Evolutionary conservation across 2,113 vertebrate species (phyloP), one percentile per base, ranked within the genome.

Genomic region (Silurus glanis): DNA sequence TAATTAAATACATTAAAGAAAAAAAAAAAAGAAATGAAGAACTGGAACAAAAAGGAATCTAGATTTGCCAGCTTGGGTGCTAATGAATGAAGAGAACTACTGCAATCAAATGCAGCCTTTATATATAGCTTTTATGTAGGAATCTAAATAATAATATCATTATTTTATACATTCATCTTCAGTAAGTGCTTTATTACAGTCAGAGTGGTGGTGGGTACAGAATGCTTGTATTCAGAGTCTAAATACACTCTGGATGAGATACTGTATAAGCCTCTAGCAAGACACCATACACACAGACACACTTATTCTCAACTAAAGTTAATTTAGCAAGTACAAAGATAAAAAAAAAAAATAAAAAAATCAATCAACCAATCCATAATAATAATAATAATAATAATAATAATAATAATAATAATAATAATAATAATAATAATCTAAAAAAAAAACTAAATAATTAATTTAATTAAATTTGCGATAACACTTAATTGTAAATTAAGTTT

Each of bases 1-100:
- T 83, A 86, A 88, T 86, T 83, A 88, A 79, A 51, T 86, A 66
- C n/a, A 76, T 81, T 78, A 86, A 37, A 37, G 2, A 37, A 1
- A 37, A 37, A 37, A 37, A 37, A 37, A 37, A 37, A 37, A 37
- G 37, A 37, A 37, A 37, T 37, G 37, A 37, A 37, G 25, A 23
- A 71, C 61, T 25, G 49, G 25, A 69, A n/a, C 56, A 58, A 82
- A 45, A 28, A 80, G n/a, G 49, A 23, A 66, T 82, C 23, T 72
- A 55, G 49, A 67, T 80, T 80, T 71, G 53, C 59, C 21, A 19
- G 19, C 51, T 83, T 49, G 45, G 10, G 37, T 4, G 78, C 21
- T 53, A 6, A 72, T 37, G 25, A 53, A 83, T 19, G 23, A 49
- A 58, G 23, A 56, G 67, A 83, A 37, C 75, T 61, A 61, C 9